These are phyloP conservation scores for Macrocentrus cingulum DNA, from an alignment of 1,140 invertebrate genomes.

Conservation along the genomic window DNA sequence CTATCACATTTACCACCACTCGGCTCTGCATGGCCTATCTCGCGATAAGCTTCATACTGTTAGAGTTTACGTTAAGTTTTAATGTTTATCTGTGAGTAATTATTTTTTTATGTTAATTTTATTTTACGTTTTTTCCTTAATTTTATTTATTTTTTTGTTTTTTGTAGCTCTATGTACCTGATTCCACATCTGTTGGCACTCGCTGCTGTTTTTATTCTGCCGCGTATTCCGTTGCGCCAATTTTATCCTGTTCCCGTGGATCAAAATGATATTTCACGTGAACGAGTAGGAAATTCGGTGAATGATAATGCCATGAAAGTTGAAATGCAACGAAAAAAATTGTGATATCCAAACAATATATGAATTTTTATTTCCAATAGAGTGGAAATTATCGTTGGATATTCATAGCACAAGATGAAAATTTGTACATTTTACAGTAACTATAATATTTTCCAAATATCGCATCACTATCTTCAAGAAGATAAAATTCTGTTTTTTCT, in stretches of 20 bases:
- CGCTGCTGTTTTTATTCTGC: constrained; percentile 59
- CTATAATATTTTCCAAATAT: too few relatives aligned
- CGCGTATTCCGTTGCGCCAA: constrained; percentile 38
- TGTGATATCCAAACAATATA: too few relatives aligned
- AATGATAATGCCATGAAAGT: too few relatives aligned
- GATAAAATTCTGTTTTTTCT: too few relatives aligned
- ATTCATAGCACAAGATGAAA: too few relatives aligned
- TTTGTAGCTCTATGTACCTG: constrained; percentile 61
- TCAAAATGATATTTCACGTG: neutral
- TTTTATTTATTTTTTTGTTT: constrained; percentile 20
- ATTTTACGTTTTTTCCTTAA: neutral
- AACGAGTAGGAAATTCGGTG: too few relatives aligned
- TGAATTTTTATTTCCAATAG: too few relatives aligned
- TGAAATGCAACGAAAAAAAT: too few relatives aligned
- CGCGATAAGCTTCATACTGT: constrained; percentile 85
- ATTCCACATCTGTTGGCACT: constrained; percentile 63
- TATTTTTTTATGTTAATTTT: constrained; percentile 5
- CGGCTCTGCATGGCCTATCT: constrained; percentile 82
- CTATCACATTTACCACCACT: constrained; percentile 76
- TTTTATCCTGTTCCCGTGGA: neutral
- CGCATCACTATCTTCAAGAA: too few relatives aligned
- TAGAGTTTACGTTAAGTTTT: constrained; percentile 74
- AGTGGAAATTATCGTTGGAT: too few relatives aligned
- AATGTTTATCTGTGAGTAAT: constrained; percentile 67
- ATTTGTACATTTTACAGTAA: too few relatives aligned